Evolutionary conservation across 2,113 vertebrate genomes (phyloP).

Genomic region (Urocynchramus pylzowi): DNA sequence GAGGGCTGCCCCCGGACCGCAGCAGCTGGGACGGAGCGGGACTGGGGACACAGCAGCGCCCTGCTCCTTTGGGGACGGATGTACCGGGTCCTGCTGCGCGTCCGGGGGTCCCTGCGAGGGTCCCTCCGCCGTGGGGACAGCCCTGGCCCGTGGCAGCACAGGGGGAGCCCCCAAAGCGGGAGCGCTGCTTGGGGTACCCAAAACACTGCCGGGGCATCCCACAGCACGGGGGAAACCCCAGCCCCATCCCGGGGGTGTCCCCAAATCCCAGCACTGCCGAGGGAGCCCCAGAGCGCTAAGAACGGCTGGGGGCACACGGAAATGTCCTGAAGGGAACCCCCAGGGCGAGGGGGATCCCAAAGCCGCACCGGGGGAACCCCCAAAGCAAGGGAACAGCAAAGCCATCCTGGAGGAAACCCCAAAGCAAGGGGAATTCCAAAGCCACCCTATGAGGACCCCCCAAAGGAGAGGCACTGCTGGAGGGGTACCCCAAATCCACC

Average conservation of each 20-base stretch:
- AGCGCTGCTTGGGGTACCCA: not conserved
- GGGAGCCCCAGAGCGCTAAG: not conserved
- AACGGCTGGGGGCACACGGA: not conserved
- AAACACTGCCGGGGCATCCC: not conserved
- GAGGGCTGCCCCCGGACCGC: not conserved
- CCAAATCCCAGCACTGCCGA: not conserved
- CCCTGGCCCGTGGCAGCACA: not conserved
- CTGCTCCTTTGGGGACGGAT: not conserved
- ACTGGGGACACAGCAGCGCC: accelerated
- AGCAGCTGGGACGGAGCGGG: not conserved
- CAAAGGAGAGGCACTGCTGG: not conserved
- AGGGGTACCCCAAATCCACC: not conserved
- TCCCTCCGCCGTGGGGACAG: not conserved
- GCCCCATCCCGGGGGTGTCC: not conserved
- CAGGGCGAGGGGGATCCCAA: not conserved
- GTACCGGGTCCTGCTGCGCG: not conserved
- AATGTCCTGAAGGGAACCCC: not conserved
- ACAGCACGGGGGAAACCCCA: not conserved
- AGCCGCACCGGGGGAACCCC: too few relatives aligned
- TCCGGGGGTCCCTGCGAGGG: not conserved
- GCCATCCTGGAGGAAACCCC: not conserved
- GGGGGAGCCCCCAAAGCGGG: not conserved
- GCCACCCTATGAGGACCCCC: not conserved
- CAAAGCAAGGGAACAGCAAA: not conserved
- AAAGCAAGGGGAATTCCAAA: not conserved